Evolutionary conservation across 1,140 invertebrate genomes (phyloP), one percentile per base, ranked within the genome.

Genomic region (Diorhabda elongata): DNA sequence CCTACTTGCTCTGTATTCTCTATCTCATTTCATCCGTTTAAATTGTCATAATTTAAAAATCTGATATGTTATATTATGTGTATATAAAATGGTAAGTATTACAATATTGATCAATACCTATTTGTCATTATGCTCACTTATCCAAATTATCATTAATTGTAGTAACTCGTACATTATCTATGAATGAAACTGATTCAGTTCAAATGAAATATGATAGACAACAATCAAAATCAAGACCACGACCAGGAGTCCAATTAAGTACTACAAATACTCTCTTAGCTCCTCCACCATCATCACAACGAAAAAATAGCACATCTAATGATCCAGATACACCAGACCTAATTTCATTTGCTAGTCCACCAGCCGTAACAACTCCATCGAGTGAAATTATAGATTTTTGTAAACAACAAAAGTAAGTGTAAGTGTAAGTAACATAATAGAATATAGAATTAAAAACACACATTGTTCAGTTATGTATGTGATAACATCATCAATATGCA

Each of bases 261-360:
- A 73, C 47, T 60, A 44, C 64, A 3, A 73, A 72, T 71, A 75
- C 82, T 45, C 82, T 86, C 67, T 80, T 87, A 71, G 85, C 84
- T 70, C 85, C 85, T 11, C 85, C 85, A 57, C 85, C 85, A 26
- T 79, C 81, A 64, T 77, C 82, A 64, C 82, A 82, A 66, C 81
- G 79, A 75, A 81, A 85, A 76, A 83, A 83, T 70, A 85, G 83
- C 70, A 83, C 84, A 4, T 84, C 83, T 52, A 79, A 79, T 61
- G 84, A 86, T 47, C 84, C 83, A 68, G 84, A 86, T 47, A 85
- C 83, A 68, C 84, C 83, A 64, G 91, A 92, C 81, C 79, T 92
- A 26, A 92, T 92, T 70, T 91, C 88, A 63, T 91, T 92, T 76
- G 85, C 87, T 43, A 91, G 88, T 80, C 90, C 87, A 5, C 85